phyloP scores from a whole-genome alignment of 2,113 vertebrate species.

The Hippocampus zosterae region DNA sequence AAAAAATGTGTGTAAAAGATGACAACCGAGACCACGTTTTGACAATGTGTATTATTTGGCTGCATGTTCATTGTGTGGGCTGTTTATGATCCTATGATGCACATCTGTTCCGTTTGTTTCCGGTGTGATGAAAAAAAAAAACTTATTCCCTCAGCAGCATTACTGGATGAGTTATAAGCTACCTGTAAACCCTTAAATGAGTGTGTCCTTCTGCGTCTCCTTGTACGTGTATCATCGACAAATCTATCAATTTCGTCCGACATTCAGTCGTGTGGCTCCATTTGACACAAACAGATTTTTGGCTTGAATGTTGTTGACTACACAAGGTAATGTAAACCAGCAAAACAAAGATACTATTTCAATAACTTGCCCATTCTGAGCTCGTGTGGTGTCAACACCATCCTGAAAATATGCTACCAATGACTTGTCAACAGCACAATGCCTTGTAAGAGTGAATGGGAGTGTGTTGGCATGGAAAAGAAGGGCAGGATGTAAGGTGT shows the following conservation, averaged over 20 bases:
- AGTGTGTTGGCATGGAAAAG: slow-evolving; percentile 27
- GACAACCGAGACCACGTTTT: background rate
- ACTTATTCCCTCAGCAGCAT: slow-evolving; percentile 24
- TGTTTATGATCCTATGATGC: slow-evolving; percentile 21
- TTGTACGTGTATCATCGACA: background rate
- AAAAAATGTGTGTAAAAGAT: background rate
- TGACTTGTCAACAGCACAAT: slow-evolving; percentile 25
- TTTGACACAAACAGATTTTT: slow-evolving; percentile 28
- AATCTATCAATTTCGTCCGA: slow-evolving; percentile 24
- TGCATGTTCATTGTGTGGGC: background rate
- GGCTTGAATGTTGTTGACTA: slow-evolving; percentile 8
- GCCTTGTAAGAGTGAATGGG: slow-evolving; percentile 11
- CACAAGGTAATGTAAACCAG: slow-evolving; percentile 11
- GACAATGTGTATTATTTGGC: background rate
- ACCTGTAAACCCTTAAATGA: slow-evolving; percentile 14
- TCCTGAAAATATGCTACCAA: slow-evolving; percentile 16
- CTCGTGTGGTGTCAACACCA: slow-evolving; percentile 14
- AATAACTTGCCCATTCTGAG: slow-evolving; percentile 14
- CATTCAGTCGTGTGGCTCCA: slow-evolving; percentile 34
- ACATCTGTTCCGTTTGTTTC: slow-evolving; percentile 30
- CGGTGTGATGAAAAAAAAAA: slow-evolving; percentile 32
- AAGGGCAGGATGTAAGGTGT: slow-evolving; percentile 51
- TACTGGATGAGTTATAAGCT: slow-evolving; percentile 32
- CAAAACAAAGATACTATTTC: slow-evolving; percentile 28
- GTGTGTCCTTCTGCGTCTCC: slow-evolving; percentile 14